These are phyloP conservation scores for Oreohelix idahoensis DNA, from an alignment of 1,140 invertebrate genomes.

Conservation along the genomic window DNA sequence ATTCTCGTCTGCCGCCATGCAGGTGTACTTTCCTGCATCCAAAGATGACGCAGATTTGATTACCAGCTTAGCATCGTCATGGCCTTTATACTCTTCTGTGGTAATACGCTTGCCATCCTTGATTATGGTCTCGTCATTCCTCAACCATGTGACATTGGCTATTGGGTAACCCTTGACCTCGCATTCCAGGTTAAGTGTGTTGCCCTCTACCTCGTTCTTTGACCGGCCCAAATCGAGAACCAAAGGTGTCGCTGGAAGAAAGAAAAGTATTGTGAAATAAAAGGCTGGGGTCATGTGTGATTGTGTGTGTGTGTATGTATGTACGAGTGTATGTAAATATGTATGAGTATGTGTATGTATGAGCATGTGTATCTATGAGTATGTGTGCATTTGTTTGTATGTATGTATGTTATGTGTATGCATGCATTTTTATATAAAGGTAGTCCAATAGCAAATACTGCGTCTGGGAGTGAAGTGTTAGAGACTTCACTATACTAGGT, in stretches of 20 bases:
- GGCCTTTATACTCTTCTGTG: neutral
- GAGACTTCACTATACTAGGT: too few relatives aligned
- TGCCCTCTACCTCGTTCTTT: neutral
- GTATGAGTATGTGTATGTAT: too few relatives aligned
- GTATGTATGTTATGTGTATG: too few relatives aligned
- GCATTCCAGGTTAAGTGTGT: neutral
- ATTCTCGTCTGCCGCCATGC: neutral
- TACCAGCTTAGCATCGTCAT: neutral
- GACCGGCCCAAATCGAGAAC: neutral
- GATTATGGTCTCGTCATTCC: neutral
- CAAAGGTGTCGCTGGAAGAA: neutral
- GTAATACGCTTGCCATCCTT: neutral
- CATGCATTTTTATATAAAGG: too few relatives aligned
- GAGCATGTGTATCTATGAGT: too few relatives aligned
- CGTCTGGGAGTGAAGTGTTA: too few relatives aligned
- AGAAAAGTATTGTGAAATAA: too few relatives aligned
- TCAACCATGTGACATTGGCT: neutral
- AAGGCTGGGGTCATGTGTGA: too few relatives aligned
- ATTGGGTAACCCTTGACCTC: neutral
- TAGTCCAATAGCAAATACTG: too few relatives aligned
- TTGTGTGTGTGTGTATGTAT: too few relatives aligned
- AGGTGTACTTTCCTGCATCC: neutral
- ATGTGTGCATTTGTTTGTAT: too few relatives aligned
- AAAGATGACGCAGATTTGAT: neutral
- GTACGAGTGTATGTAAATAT: too few relatives aligned